These are phyloP conservation scores for Limulus polyphemus DNA, from an alignment of 2,888 invertebrate genomes.

Conservation along the genomic window DNA sequence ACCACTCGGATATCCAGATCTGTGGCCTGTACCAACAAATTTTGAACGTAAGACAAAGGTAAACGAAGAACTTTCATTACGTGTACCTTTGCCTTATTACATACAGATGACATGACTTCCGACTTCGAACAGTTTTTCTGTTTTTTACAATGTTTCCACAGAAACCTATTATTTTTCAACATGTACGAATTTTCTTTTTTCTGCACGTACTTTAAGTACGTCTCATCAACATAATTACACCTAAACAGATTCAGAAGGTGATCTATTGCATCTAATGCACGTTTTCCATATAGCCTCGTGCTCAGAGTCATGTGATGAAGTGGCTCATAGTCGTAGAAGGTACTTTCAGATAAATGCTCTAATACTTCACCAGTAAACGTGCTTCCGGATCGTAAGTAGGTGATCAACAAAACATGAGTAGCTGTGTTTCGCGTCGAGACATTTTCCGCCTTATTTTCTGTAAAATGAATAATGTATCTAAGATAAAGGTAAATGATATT, in stretches of 20 bases:
- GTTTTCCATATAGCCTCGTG: conserved; percentile 8
- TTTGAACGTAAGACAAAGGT: conserved; percentile 11
- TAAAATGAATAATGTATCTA: too few relatives aligned
- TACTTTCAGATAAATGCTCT: conserved; percentile 55
- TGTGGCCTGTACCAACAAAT: conserved; percentile 8
- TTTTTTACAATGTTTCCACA: conserved; percentile 65
- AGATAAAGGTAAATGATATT: too few relatives aligned
- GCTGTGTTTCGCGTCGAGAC: neutral
- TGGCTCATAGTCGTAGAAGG: conserved; percentile 83
- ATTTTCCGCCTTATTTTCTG: neutral
- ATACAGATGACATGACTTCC: conserved; percentile 30
- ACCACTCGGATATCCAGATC: conserved; percentile 49
- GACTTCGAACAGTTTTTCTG: conserved; percentile 55
- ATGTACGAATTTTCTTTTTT: conserved; percentile 43
- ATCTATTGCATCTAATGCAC: conserved; percentile 14
- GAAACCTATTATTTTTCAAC: conserved; percentile 68
- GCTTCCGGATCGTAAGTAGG: conserved; percentile 83
- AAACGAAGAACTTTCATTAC: conserved; percentile 24
- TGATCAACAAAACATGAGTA: conserved; percentile 55
- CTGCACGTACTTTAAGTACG: conserved; percentile 26
- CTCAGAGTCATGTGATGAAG: conserved; percentile 48
- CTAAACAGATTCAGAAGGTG: conserved; percentile 17
- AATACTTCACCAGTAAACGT: conserved; percentile 57
- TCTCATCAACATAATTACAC: conserved; percentile 18
- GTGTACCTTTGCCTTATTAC: conserved; percentile 20